A percentile compares a stretch with the other conserved stretches of the same genome.
phyloP scores from a whole-genome alignment of 2,888 invertebrate species.

The Clitarchus hookeri region DNA sequence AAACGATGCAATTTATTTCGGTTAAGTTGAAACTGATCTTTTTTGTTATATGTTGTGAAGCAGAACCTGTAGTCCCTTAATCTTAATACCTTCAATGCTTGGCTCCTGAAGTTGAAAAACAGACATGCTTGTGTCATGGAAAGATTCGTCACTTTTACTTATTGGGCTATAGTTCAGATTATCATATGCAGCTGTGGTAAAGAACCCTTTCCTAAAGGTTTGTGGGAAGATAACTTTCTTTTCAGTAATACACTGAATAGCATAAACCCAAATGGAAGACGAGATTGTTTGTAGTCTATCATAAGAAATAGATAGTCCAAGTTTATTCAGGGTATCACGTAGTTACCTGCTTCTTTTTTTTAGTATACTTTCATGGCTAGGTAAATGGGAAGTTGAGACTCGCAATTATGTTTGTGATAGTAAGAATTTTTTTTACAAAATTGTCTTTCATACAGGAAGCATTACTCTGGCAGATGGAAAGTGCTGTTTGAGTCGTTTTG shows the following conservation, averaged over 20 bases:
- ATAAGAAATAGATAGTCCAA: slow-evolving; percentile 15
- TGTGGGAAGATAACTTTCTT: slow-evolving; percentile 2
- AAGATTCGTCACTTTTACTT: slow-evolving; percentile 11
- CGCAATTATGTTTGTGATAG: neutral
- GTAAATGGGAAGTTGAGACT: neutral
- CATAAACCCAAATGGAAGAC: neutral
- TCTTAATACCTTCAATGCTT: neutral
- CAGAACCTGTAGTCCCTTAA: slow-evolving; percentile 11
- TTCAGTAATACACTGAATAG: neutral
- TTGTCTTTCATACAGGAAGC: neutral
- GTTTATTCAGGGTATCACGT: neutral
- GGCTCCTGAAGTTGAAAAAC: neutral
- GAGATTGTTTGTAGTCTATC: slow-evolving; percentile 2
- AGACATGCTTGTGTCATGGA: neutral
- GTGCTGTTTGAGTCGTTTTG: slow-evolving; percentile 6
- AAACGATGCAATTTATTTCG: neutral
- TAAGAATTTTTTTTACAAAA: neutral
- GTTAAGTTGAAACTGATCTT: slow-evolving; percentile 10
- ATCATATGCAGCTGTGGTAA: neutral
- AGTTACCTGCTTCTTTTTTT: neutral
- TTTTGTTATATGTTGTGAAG: neutral
- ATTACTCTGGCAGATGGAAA: neutral
- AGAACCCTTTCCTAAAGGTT: neutral
- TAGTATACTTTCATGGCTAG: neutral
- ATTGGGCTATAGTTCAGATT: neutral